Evolutionary conservation across 2,888 invertebrate species (phyloP).

Genomic region (Dryomyza anilis): DNA sequence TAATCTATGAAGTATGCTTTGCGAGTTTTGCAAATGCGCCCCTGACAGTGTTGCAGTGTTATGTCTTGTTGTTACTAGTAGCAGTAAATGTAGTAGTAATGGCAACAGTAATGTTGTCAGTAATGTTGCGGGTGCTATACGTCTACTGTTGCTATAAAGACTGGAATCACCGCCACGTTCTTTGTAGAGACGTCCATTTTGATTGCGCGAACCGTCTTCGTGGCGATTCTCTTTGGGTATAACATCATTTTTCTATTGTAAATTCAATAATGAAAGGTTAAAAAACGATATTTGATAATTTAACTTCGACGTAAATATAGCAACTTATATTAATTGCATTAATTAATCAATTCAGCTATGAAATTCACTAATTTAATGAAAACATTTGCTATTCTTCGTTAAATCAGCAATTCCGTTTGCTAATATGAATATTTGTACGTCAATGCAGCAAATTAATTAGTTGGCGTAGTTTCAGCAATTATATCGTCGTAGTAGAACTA

Average conservation of each 20-base stretch:
- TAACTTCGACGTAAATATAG: no score
- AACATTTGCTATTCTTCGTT: no score
- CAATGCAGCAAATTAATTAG: no score
- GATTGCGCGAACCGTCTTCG: slow-evolving; percentile 58
- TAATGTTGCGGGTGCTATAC: slow-evolving; percentile 27
- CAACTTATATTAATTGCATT: no score
- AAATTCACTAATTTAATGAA: no score
- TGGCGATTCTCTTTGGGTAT: slow-evolving; percentile 57
- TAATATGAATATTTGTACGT: no score
- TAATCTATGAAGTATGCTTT: background rate
- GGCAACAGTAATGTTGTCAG: slow-evolving; percentile 40
- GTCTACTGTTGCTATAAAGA: slow-evolving; percentile 40
- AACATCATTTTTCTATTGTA: slow-evolving; percentile 53
- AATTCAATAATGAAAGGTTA: background rate
- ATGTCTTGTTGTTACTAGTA: slow-evolving; percentile 37
- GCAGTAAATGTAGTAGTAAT: no score
- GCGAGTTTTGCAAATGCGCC: background rate
- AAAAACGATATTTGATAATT: no score
- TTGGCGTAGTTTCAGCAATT: no score
- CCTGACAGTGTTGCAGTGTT: slow-evolving; percentile 9
- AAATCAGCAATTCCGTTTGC: no score
- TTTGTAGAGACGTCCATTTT: slow-evolving; percentile 59
- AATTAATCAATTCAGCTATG: no score
- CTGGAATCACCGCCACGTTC: slow-evolving; percentile 50
- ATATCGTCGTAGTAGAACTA: no score